Base-by-base conservation (phyloP, 2,113 vertebrate species). In the Lepus timidus region DNA sequence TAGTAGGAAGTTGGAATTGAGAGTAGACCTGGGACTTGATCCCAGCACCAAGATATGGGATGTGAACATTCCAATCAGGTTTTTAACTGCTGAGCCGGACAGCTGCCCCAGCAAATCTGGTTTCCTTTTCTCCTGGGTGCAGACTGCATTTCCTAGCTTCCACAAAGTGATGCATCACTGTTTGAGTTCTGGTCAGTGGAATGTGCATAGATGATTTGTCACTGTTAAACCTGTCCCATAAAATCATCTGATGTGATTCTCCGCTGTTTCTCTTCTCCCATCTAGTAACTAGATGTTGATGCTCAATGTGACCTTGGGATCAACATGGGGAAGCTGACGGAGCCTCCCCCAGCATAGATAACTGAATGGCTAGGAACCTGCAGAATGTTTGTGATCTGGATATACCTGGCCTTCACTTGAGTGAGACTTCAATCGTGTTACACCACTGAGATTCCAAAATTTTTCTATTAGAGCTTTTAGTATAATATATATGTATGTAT, bases 401-500 rank as follows among this genome's bases (percentile, higher is more conserved):
- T 44, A 44, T 44, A 8, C 44, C 44, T 44, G 52, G 23, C 31
- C n/a, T 93, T 81, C 1, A 31, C 51, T 85, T 83, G 51, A 90
- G 25, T 92, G 71, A 76, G 27, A 92, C 19, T 71, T 93, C 31
- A 44, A 27, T 64, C 75, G 51, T 87, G 39, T 88, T 86, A 73
- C 81, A 82, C 27, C 83, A 68, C 23, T 61, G 73, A 90, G 23
- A 78, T 68, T 75, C 82, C 23, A 78, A 74, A 49, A 22, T 39
- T 90, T 95, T 78, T 80, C 36, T 94, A 8, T 58, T 71, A 83
- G 33, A 93, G 33, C 36, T 85, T 78, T 29, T 90, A 90, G n/a
- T 68, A 58, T 85, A 83, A 91, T 85, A 44, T 44, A 44, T 44
- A 44, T 44, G 44, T 44, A 44, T 44, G 44, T 44, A 44, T 7